phyloP scores from a whole-genome alignment of 2,888 invertebrate genomes.

The Antheraea yamamai region DNA sequence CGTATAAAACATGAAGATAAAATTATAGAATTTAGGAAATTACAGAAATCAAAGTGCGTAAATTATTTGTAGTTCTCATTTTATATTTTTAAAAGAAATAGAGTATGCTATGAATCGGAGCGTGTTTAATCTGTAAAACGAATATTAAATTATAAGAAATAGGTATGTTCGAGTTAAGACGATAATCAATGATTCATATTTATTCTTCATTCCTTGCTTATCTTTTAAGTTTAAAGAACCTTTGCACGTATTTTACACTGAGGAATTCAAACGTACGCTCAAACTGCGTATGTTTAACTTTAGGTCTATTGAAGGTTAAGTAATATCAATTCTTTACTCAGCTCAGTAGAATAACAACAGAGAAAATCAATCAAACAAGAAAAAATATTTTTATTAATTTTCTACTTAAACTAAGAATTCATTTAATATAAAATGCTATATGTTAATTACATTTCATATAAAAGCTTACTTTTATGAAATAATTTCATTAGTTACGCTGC shows the following conservation, averaged over 20 bases:
- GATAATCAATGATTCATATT: not conserved
- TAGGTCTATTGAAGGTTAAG: slow-evolving; percentile 1
- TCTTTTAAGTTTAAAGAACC: not conserved
- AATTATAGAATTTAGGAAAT: not conserved
- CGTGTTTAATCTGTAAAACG: not conserved
- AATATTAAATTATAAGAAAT: not conserved
- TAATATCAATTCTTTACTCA: not conserved
- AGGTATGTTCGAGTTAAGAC: not conserved
- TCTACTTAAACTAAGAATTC: no score
- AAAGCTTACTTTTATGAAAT: no score
- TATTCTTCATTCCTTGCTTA: not conserved
- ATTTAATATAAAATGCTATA: no score
- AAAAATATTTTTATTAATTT: no score
- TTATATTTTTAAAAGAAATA: not conserved
- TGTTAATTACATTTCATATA: no score
- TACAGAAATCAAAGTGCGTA: not conserved
- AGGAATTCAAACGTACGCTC: not conserved
- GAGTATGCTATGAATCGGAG: not conserved
- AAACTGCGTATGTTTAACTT: not conserved
- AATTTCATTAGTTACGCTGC: no score
- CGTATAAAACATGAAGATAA: not conserved
- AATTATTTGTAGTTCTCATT: not conserved
- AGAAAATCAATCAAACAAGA: not conserved
- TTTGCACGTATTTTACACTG: not conserved
- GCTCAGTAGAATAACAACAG: not conserved